These are phyloP conservation scores for Corythoichthys intestinalis DNA, from an alignment of 2,113 vertebrate species.

Conservation along the genomic window DNA sequence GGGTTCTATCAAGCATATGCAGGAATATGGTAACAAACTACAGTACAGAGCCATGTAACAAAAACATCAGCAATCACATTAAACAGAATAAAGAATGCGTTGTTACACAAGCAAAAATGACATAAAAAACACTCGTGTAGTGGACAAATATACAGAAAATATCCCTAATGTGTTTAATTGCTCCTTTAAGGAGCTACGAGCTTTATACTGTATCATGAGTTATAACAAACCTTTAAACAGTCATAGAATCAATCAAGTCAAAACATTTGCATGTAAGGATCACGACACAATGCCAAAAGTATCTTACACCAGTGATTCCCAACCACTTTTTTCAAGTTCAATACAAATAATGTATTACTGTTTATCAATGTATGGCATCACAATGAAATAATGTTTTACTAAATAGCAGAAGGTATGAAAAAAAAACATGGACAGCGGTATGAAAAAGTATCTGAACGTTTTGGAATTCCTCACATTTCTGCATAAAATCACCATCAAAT, in stretches of 20 bases:
- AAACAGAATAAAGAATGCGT: not conserved
- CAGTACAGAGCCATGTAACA: slow-evolving; percentile 29
- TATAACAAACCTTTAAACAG: slow-evolving; percentile 1
- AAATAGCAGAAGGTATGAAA: too few relatives aligned
- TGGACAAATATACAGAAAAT: slow-evolving; percentile 1
- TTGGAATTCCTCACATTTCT: too few relatives aligned
- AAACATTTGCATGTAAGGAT: not conserved
- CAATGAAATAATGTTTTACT: too few relatives aligned
- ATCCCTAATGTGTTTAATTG: not conserved
- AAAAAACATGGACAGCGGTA: too few relatives aligned
- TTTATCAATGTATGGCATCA: not conserved
- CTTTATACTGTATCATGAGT: not conserved
- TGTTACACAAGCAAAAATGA: slow-evolving; percentile 8
- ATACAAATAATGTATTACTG: not conserved
- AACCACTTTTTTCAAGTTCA: not conserved
- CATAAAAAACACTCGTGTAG: slow-evolving; percentile 42
- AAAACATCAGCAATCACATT: slow-evolving; percentile 13
- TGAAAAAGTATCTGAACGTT: too few relatives aligned
- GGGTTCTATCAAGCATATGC: slow-evolving; percentile 23
- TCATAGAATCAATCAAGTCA: slow-evolving; percentile 2
- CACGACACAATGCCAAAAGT: not conserved
- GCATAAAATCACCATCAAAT: too few relatives aligned
- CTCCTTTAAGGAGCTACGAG: slow-evolving; percentile 4
- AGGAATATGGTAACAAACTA: slow-evolving; percentile 28
- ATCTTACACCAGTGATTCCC: not conserved